Evolutionary conservation across 2,797 vertebrate genomes (phyloP).

Genomic region (Gastrophryne carolinensis): DNA sequence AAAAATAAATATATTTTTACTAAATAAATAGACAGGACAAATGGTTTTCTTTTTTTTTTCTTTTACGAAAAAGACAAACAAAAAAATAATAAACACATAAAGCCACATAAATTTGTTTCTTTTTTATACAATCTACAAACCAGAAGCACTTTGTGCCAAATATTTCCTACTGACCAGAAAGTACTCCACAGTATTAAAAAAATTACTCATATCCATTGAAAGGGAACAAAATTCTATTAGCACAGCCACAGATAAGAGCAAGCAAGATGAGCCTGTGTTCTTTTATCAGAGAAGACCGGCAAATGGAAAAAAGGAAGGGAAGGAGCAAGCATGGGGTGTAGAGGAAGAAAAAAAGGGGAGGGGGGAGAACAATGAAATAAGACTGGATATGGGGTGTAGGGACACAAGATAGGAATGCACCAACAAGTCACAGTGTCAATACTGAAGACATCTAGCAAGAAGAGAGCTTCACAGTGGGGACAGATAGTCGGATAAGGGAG

Average conservation of each 20-base stretch:
- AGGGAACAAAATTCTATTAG: conserved; percentile 70
- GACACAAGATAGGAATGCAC: conserved; percentile 61
- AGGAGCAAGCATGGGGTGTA: conserved; percentile 50
- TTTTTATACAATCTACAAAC: conserved; percentile 89
- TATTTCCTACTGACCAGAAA: conserved; percentile 82
- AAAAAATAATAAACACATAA: conserved; percentile 63
- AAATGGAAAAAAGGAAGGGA: background rate
- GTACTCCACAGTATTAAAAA: conserved; percentile 69
- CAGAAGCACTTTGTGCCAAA: conserved; percentile 83
- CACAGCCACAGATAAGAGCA: conserved; percentile 76
- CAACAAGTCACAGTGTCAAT: conserved; percentile 78
- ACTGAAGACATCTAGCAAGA: conserved; percentile 71
- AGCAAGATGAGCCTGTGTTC: conserved; percentile 71
- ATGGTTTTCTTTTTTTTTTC: conserved; percentile 67
- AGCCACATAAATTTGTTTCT: conserved; percentile 75
- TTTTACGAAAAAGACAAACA: conserved; percentile 66
- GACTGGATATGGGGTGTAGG: conserved; percentile 13
- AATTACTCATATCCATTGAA: conserved; percentile 70
- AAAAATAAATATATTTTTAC: no score
- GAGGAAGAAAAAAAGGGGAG: conserved; percentile 62
- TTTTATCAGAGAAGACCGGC: conserved; percentile 58
- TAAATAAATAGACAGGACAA: conserved; percentile 47
- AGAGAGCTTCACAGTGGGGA: conserved; percentile 65
- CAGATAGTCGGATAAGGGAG: conserved; percentile 58
- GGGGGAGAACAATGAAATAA: conserved; percentile 52